These are phyloP conservation scores for Hemiscyllium ocellatum DNA, from an alignment of 2,113 vertebrate species.

Conservation along the genomic window DNA sequence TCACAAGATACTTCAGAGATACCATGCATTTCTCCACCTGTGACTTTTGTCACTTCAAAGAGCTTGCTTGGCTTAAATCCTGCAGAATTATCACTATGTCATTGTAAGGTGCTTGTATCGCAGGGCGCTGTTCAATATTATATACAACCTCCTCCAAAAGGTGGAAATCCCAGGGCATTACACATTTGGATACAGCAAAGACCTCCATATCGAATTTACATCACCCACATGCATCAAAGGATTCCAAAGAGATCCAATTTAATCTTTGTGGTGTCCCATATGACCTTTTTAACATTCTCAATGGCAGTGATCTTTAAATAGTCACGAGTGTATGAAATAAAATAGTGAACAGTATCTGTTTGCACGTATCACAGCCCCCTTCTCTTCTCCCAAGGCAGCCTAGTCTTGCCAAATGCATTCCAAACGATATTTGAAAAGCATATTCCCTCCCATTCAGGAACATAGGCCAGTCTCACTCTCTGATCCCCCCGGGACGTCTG, in stretches of 20 bases:
- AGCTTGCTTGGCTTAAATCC: not conserved
- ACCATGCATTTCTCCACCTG: not conserved
- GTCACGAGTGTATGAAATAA: not conserved
- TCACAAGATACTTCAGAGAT: not conserved
- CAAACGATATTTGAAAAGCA: not conserved
- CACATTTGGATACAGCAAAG: not conserved
- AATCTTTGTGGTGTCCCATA: slow-evolving; percentile 11
- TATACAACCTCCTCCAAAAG: not conserved
- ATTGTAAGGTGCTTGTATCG: not conserved
- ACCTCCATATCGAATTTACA: not conserved
- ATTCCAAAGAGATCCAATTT: not conserved
- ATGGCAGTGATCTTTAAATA: not conserved
- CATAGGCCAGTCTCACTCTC: not conserved
- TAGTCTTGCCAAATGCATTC: not conserved
- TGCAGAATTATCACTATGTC: too few species aligned
- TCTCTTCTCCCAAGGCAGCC: not conserved
- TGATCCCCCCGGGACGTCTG: not conserved
- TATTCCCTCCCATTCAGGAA: not conserved
- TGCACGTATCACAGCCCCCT: not conserved
- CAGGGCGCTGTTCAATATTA: not conserved
- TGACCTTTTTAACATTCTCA: slow-evolving; percentile 8
- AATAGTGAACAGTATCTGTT: not conserved
- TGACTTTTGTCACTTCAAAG: not conserved
- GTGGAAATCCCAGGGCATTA: not conserved
- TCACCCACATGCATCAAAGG: slow-evolving; percentile 12